Base-by-base conservation (phyloP, 2,888 invertebrate species). In the Dryobota labecula region DNA sequence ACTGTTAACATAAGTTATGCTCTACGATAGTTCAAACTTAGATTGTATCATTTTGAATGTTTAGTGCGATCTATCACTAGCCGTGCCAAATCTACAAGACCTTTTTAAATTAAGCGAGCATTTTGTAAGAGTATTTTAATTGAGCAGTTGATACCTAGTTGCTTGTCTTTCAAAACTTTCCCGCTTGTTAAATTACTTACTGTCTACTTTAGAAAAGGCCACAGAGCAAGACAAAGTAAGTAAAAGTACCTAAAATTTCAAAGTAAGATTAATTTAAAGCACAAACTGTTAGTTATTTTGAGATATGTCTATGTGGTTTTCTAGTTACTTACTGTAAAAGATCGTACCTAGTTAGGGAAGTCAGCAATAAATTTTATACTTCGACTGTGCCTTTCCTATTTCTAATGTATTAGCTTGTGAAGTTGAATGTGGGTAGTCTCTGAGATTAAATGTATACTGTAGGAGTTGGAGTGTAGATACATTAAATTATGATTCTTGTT, bases 331-430 rank as follows among this genome's bases (percentile, higher is more conserved):
- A 90, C 87, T 87, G 87, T 89, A 88, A 88, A 88, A 73, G 84
- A 88, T 88, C 78, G 87, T 89, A 90, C 86, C 89, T 95, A 95
- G 94, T 94, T 95, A 96, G 94, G 92, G 91, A 92, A 92, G 92
- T 94, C 95, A 95, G 96, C 96, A 96, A 96, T 96, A 96, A 95
- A 93, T 95, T 95, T 95, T 93, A 95, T 95, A 95, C 95, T 95
- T 96, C 95, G 88, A 96, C 95, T 95, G 96, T 96, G 96, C 96
- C 96, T 96, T 96, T 95, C 94, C 95, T 95, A 95, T 95, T 94
- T 96, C 96, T 95, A 95, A 95, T 89, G 91, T 94, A 93, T 93
- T 95, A 95, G 94, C 94, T 93, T 93, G 93, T 93, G 94, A 90
- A 92, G 90, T 92, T 91, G 86, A 91, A 91, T 90, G 92, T 93